Evolutionary conservation across 2,113 vertebrate genomes (phyloP), one percentile per base, ranked within the genome.

Genomic region (Rhombomys opimus): DNA sequence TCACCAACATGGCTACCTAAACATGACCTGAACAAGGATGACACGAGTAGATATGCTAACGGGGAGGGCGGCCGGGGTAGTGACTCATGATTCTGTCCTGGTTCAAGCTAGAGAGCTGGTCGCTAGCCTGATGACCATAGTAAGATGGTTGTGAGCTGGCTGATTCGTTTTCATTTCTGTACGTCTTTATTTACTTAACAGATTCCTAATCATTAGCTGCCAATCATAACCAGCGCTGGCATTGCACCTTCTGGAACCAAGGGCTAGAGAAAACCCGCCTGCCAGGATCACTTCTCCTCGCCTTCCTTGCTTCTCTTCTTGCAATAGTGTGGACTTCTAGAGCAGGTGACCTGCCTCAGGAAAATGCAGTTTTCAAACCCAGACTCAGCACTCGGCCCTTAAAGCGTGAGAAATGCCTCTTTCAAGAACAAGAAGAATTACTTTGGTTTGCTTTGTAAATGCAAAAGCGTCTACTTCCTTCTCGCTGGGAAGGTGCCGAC

Each of bases 181-280:
- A 25, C 72, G 63, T 93, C 30, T 81, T 76, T 84, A 50, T 97
- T 91, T 98, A 97, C 95, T 93, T 92, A 93, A 96, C 99, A 99
- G 99, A 99, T 98, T 97, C 99, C 97, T 99, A 99, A 99, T 98
- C 92, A 92, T 91, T 98, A 95, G 87, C 94, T 96, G 85, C 81
- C 97, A 94, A 96, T 97, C 93, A 97, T 41, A 98, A 96, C 97
- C 97, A 98, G 95, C 97, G 98, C 98, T 98, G 98, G 98, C 98
- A 98, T 98, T 99, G 99, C 99, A 99, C 98, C 99, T 99, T 99
- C 98, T 98, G 97, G 98, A 98, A 98, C 1, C 54, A 97, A 96
- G 98, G 97, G 98, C 98, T 98, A 97, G 97, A 98, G 96, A 90
- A 94, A 98, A 67, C 1, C 7, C 93, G 97, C 98, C 98, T 11